A percentile compares a stretch with the other conserved stretches of the same genome.
phyloP scores from a whole-genome alignment of 1,140 invertebrate genomes.

The Rhagoletis zephyria region DNA sequence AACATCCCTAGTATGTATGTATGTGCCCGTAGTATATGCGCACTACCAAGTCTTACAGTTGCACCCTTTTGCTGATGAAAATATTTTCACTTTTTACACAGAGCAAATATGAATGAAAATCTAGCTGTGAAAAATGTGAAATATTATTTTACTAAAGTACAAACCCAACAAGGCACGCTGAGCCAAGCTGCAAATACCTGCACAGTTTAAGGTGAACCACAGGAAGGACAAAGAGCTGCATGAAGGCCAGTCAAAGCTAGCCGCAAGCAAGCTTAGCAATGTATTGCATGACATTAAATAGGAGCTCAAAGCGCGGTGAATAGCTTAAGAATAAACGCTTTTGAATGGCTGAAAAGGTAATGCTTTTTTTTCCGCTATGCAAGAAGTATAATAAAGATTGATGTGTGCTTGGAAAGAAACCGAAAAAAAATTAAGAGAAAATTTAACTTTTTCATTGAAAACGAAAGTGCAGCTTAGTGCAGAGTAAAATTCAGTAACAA shows the following conservation, averaged over 20 bases:
- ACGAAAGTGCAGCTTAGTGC: too few relatives aligned
- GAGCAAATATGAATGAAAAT: slow-evolving; percentile 11
- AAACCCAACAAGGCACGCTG: too few relatives aligned
- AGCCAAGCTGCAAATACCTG: background rate
- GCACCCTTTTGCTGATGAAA: background rate
- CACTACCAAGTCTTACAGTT: background rate
- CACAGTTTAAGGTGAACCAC: background rate
- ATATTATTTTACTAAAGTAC: background rate
- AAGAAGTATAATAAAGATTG: background rate
- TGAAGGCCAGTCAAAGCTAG: background rate
- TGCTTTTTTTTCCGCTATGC: background rate
- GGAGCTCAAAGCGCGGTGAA: background rate
- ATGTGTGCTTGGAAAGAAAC: background rate
- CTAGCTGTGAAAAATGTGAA: background rate
- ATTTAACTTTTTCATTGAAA: too few relatives aligned
- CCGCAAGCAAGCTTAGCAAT: background rate
- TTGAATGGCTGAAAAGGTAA: background rate
- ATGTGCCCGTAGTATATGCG: background rate
- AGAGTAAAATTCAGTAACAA: too few relatives aligned
- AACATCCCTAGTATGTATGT: too few relatives aligned
- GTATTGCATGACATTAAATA: background rate
- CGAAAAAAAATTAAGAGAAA: too few relatives aligned
- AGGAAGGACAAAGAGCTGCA: background rate
- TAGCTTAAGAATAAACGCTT: background rate
- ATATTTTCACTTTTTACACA: background rate